Evolutionary conservation across 2,797 vertebrate species (phyloP), one percentile per base, ranked within the genome.

Genomic region (Varecia variegata): DNA sequence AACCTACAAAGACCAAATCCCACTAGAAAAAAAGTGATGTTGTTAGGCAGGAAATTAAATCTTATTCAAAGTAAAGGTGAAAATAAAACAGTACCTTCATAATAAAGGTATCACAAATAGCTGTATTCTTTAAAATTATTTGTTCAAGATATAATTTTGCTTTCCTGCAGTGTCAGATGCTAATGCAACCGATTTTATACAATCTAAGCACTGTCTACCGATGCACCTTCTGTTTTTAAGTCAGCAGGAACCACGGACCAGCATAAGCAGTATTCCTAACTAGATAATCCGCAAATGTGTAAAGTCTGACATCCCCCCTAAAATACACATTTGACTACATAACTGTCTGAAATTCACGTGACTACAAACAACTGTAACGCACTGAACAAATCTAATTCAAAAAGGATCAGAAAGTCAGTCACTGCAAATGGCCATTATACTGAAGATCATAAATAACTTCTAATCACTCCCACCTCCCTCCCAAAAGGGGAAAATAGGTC

Each of bases 121-220:
- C 81, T 92, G 6, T 97, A 67, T 56, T 70, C 6, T 2, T 77
- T 81, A 87, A 96, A 58, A 96, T 89, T 93, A 93, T 95, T 32
- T 11, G 1, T 32, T 96, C 90, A 94, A 93, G 87, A 95, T 54
- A 89, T 70, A 96, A 96, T 92, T 96, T 58, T 98, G 95, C 81
- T 96, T 52, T 96, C 87, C 94, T 96, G 80, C 91, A 95, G 87
- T 58, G 43, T 96, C 93, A 97, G 93, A 97, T 95, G 92, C 71
- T 91, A 97, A 97, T 77, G 52, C 52, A 97, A 97, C 86, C 35
- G 38, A 97, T 96, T 94, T 97, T 97, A 93, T 92, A 98, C 62
- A 70, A 93, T 95, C 86, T 90, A 95, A 97, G 90, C 93, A 96
- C 54, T 90, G 76, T 94, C 81, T 92, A 90, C 71, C 90, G 62